These are phyloP conservation scores for Notolepis coatsorum DNA, from an alignment of 2,797 vertebrate genomes.

Conservation along the genomic window DNA sequence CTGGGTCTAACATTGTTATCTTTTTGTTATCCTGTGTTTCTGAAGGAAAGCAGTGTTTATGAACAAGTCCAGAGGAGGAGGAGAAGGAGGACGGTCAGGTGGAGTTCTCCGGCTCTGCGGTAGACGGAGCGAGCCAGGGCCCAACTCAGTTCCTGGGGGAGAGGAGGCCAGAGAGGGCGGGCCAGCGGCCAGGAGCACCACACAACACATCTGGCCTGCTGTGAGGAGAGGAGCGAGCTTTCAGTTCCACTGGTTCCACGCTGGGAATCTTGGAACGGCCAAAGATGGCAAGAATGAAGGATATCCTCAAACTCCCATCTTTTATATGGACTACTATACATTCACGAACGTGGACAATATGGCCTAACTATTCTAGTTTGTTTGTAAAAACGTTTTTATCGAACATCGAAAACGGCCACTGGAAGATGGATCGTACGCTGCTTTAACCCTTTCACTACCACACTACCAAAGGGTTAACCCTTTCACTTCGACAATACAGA, in stretches of 20 bases:
- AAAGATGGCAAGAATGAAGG: conserved; percentile 10
- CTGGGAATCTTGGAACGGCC: conserved; percentile 8
- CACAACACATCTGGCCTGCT: conserved; percentile 32
- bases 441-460: too few species aligned
- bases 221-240: conserved; percentile 24
- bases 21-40: conserved; percentile 27
- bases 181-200: conserved; percentile 40
- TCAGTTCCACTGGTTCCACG: conserved; percentile 23
- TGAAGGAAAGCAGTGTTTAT: conserved; percentile 49
- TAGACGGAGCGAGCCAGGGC: conserved; percentile 16
- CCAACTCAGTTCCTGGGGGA: conserved; percentile 31
- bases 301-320: neutral
- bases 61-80: conserved; percentile 31
- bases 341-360: conserved; percentile 1
- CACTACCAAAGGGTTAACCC: too few species aligned
- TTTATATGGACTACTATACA: conserved; percentile 13
- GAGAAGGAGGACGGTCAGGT: conserved; percentile 49
- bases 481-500: too few species aligned
- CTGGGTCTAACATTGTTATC: too few species aligned
- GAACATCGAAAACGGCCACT: conserved; percentile 29
- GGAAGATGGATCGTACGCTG: conserved; percentile 22
- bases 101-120: conserved; percentile 12
- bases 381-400: conserved; percentile 43
- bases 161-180: conserved; percentile 6
- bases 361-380: conserved; percentile 22